These are phyloP conservation scores for Crossaster papposus DNA, from an alignment of 53 echinoderm and acorn worm species.

Conservation along the genomic window DNA sequence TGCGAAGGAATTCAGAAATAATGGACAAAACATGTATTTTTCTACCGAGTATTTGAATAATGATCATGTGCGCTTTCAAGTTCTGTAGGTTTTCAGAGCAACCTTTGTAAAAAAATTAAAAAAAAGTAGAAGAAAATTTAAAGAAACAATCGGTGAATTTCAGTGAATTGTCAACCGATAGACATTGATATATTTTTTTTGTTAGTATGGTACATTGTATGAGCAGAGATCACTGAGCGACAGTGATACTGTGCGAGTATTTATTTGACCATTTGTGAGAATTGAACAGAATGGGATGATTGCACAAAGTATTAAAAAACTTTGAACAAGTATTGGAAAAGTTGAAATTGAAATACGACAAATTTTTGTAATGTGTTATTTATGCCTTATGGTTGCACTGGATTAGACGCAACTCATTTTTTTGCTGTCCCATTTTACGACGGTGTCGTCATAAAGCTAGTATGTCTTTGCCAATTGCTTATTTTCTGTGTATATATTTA, in stretches of 20 bases:
- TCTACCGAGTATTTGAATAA: constrained; percentile 21
- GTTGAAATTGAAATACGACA: constrained; percentile 20
- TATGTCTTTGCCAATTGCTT: constrained; percentile 37
- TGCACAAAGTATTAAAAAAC: not conserved
- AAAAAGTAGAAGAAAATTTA: too few relatives aligned
- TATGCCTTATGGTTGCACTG: constrained; percentile 48
- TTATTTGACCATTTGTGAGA: not conserved
- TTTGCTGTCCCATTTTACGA: constrained; percentile 33
- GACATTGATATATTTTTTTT: not conserved
- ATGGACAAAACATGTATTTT: constrained; percentile 28
- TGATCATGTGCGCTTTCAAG: constrained; percentile 10
- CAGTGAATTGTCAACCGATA: not conserved
- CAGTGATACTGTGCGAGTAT: not conserved
- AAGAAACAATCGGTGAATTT: not conserved
- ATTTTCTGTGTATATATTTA: constrained; percentile 52
- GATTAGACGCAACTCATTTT: constrained; percentile 23
- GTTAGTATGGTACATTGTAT: not conserved
- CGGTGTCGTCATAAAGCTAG: constrained; percentile 10
- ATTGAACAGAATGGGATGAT: not conserved
- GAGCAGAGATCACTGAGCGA: not conserved
- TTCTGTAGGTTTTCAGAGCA: constrained; percentile 6
- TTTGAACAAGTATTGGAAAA: too few relatives aligned
- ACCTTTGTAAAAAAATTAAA: not conserved
- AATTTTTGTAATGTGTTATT: constrained; percentile 19
- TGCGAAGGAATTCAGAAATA: not conserved